Percentiles rank a stretch among this genome's conserved stretches.
Evolutionary conservation across 2,888 invertebrate genomes (phyloP).

Genomic region (Parasteatoda lunata): DNA sequence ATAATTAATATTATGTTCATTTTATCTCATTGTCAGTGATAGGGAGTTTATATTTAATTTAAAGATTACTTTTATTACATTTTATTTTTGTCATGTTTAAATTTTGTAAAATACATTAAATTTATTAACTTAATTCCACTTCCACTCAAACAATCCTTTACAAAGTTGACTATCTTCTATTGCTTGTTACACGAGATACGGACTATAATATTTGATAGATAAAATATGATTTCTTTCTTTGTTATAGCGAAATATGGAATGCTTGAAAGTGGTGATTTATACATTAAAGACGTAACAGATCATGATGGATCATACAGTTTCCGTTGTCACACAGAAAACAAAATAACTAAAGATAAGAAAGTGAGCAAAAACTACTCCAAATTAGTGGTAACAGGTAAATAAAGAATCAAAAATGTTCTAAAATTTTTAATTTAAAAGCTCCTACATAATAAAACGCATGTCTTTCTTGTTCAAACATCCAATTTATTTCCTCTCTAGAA

Average conservation of each 20-base stretch:
- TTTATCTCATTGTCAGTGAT: too few species aligned
- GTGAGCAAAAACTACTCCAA: constrained; percentile 94
- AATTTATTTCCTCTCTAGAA: constrained; percentile 31
- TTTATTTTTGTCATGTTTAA: too few species aligned
- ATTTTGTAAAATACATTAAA: too few species aligned
- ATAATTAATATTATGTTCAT: too few species aligned
- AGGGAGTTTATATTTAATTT: too few species aligned
- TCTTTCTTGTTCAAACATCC: not conserved
- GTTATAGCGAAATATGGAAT: constrained; percentile 58
- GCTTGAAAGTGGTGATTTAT: constrained; percentile 60
- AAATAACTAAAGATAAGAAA: constrained; percentile 92
- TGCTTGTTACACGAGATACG: not conserved
- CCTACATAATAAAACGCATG: not conserved
- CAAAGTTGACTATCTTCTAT: too few species aligned
- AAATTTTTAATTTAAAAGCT: not conserved
- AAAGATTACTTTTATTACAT: too few species aligned
- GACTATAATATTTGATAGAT: not conserved
- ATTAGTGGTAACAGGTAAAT: constrained; percentile 91
- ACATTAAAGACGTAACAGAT: constrained; percentile 50
- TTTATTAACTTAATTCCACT: too few species aligned
- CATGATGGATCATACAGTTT: constrained; percentile 64
- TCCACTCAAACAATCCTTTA: too few species aligned
- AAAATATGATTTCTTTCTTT: not conserved
- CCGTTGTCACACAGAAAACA: constrained; percentile 89
- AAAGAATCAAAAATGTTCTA: not conserved